phyloP scores from a whole-genome alignment of 1,140 invertebrate genomes.

The Heliconius himera region DNA sequence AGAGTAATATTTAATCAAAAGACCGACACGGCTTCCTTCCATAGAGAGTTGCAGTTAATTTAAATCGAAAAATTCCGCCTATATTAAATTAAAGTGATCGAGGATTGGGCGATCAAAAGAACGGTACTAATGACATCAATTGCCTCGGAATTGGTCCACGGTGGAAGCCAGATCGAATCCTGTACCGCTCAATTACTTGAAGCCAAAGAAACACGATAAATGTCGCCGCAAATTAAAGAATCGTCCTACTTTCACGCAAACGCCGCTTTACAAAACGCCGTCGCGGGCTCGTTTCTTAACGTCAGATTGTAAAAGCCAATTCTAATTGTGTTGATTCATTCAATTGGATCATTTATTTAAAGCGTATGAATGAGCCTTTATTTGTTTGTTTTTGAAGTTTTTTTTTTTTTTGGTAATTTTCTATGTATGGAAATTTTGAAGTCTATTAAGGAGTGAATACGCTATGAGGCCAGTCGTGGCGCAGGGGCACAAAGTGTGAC shows the following conservation, averaged over 20 bases:
- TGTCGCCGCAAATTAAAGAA: constrained; percentile 73
- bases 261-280: constrained; percentile 43
- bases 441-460: no score
- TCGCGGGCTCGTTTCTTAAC: constrained; percentile 24
- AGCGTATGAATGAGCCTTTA: neutral
- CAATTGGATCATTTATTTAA: neutral
- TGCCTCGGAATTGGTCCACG: constrained; percentile 66
- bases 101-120: constrained; percentile 62
- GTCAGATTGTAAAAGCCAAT: neutral
- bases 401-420: neutral
- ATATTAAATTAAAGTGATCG: constrained; percentile 70
- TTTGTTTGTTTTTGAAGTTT: no score
- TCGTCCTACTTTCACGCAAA: constrained; percentile 36
- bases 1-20: constrained; percentile 55
- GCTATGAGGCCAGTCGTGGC: no score
- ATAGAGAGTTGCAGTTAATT: constrained; percentile 53
- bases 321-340: neutral
- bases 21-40: constrained; percentile 44
- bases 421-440: neutral
- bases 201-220: constrained; percentile 71
- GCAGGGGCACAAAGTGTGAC: no score
- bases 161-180: constrained; percentile 58
- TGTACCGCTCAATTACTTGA: constrained; percentile 67
- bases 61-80: constrained; percentile 57
- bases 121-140: constrained; percentile 65